These are phyloP conservation scores for Brachyhypopomus occidentalis DNA, from an alignment of 2,113 vertebrate species.

Conservation along the genomic window DNA sequence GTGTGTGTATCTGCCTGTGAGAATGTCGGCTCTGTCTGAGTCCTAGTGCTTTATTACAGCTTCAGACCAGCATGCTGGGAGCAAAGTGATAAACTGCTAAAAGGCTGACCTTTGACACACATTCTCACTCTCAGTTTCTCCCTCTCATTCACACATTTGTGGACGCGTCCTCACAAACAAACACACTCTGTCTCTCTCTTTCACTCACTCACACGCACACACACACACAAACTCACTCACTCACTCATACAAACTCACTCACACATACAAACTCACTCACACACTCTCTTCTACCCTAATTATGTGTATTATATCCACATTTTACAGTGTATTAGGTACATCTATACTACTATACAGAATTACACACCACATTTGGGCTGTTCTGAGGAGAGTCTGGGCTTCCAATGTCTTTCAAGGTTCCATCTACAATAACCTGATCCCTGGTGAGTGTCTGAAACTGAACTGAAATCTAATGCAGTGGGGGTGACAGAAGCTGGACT, in stretches of 20 bases:
- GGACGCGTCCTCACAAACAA: neutral
- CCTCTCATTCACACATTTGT: constrained; percentile 8
- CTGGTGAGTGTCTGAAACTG: neutral
- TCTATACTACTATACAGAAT: no score
- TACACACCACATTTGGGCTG: no score
- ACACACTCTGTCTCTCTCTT: neutral
- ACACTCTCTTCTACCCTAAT: neutral
- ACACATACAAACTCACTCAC: neutral
- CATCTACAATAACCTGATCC: neutral
- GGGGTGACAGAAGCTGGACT: neutral
- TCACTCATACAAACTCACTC: constrained; percentile 14
- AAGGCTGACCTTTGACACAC: neutral
- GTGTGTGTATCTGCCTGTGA: neutral
- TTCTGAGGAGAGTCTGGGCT: no score
- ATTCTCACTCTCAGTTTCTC: neutral
- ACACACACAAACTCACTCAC: neutral
- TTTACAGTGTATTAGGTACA: neutral
- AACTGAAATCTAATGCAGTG: neutral
- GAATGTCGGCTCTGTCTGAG: constrained; percentile 36
- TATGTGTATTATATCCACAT: neutral
- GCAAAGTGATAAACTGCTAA: constrained; percentile 17
- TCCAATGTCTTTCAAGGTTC: neutral
- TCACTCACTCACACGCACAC: no score
- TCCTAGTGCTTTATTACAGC: constrained; percentile 36
- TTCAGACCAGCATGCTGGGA: constrained; percentile 18